These are phyloP conservation scores for Sclerurus mexicanus DNA, from an alignment of 2,113 vertebrate genomes.

Conservation along the genomic window DNA sequence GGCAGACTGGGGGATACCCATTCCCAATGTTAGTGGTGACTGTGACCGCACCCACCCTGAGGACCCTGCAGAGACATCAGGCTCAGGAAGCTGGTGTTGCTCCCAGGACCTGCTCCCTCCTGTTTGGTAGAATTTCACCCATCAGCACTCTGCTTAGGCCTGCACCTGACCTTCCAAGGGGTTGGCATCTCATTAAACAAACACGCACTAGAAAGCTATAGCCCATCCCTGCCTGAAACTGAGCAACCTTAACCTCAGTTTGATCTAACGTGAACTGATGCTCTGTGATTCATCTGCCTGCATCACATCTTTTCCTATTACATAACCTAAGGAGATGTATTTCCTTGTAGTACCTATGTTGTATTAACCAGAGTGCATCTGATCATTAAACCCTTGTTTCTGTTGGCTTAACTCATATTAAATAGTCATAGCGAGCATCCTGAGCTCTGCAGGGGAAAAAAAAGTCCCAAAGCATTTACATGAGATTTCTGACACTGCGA, in stretches of 20 bases:
- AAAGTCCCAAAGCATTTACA: neutral
- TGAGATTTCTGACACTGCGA: neutral
- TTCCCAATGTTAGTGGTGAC: fast-evolving
- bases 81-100: neutral
- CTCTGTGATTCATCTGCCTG: neutral
- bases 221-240: neutral
- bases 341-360: neutral
- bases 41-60: fast-evolving
- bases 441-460: neutral
- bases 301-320: neutral
- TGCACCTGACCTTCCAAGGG: neutral
- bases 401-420: neutral
- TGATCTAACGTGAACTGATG: neutral
- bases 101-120: neutral
- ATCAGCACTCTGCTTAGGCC: neutral
- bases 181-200: neutral
- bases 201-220: neutral
- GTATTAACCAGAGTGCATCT: neutral
- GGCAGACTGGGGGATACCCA: neutral
- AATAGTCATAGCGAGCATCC: neutral
- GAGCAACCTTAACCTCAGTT: neutral
- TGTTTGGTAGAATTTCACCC: neutral
- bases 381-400: slow-evolving; percentile 3
- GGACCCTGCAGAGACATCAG: neutral
- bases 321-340: slow-evolving; percentile 26